These are phyloP conservation scores for Coccyzus lansbergi DNA, from an alignment of 2,797 vertebrate species.

Conservation along the genomic window DNA sequence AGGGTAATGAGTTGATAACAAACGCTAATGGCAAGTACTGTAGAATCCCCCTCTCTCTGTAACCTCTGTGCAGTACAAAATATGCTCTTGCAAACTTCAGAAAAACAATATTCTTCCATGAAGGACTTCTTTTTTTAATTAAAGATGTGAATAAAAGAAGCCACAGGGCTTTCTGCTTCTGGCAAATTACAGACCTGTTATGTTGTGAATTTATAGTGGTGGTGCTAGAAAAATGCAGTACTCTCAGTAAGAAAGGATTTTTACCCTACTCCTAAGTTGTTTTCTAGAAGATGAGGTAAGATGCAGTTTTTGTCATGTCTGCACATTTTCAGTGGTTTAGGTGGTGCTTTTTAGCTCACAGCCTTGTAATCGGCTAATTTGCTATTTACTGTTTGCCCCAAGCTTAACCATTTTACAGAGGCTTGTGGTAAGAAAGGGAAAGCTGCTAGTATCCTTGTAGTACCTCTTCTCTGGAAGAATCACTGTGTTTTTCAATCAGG, in stretches of 20 bases:
- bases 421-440: not conserved
- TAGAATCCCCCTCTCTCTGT: not conserved
- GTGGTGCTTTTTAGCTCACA: not conserved
- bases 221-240: not conserved
- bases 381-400: not conserved
- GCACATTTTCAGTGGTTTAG: not conserved
- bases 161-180: conserved; percentile 1
- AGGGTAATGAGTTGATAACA: not conserved
- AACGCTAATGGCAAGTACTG: not conserved
- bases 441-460: not conserved
- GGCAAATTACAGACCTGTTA: not conserved
- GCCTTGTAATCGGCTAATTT: not conserved
- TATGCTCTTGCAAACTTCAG: not conserved
- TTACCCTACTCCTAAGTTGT: not conserved
- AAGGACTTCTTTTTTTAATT: conserved; percentile 3
- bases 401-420: not conserved
- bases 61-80: not conserved
- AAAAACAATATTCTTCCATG: not conserved
- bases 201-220: not conserved
- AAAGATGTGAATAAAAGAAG: not conserved
- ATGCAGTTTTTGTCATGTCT: not conserved
- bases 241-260: not conserved
- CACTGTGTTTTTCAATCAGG: not conserved
- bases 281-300: not conserved
- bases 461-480: not conserved